phyloP scores from a whole-genome alignment of 2,797 vertebrate genomes.

The Rhadinocentrus ornatus region DNA sequence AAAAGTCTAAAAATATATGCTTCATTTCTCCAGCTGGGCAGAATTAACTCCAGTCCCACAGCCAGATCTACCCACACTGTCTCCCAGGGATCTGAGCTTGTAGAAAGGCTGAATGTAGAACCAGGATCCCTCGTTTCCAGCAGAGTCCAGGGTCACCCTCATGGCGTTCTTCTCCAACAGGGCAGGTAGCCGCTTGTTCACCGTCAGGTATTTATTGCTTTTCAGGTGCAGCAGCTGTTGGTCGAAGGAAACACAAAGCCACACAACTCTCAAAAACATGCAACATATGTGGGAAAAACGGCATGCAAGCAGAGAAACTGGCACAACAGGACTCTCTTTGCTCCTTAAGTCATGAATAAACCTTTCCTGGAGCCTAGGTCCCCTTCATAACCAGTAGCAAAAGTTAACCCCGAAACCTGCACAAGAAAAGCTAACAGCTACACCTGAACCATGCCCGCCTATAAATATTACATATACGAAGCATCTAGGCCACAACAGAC shows the following conservation, averaged over 20 bases:
- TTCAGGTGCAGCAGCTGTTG: conserved; percentile 94
- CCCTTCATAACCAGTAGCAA: too few relatives aligned
- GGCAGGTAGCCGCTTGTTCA: conserved; percentile 97
- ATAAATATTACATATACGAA: neutral
- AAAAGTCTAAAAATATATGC: conserved; percentile 42
- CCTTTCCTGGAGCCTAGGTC: too few relatives aligned
- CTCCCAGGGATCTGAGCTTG: conserved; percentile 96
- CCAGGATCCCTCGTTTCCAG: conserved; percentile 98
- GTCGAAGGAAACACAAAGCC: conserved; percentile 8
- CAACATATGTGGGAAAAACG: conserved; percentile 13
- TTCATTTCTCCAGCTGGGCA: conserved; percentile 26
- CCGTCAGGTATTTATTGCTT: conserved; percentile 98
- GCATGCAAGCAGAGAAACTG: neutral
- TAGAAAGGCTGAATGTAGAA: conserved; percentile 99
- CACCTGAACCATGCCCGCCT: too few relatives aligned
- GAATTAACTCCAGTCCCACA: conserved; percentile 52
- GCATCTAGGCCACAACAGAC: conserved; percentile 4
- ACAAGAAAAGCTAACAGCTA: too few relatives aligned
- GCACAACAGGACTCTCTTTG: neutral
- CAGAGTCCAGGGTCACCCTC: conserved; percentile 95
- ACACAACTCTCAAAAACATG: neutral
- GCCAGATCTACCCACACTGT: conserved; percentile 86
- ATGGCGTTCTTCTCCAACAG: conserved; percentile 98
- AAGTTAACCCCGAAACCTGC: too few relatives aligned
- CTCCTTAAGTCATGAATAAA: too few relatives aligned